Evolutionary conservation across 2,797 vertebrate species (phyloP), one percentile per base, ranked within the genome.

Genomic region (Amblyraja radiata): DNA sequence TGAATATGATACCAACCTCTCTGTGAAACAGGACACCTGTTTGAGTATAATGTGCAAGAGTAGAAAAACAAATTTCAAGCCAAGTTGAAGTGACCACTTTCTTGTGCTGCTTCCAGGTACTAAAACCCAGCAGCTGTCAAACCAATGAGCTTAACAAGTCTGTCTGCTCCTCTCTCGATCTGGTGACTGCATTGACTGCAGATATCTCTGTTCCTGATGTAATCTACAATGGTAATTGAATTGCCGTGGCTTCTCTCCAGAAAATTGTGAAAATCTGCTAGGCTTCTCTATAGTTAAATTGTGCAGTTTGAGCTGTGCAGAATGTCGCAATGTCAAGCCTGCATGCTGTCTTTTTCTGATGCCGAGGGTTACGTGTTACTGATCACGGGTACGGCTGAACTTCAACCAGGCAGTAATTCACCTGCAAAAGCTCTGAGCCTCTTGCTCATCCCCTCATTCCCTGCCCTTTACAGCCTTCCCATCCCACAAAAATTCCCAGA

Each of bases 51-150:
- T 95, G 95, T 94, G 94, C 6, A 94, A 94, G 94, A 95, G 96
- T 96, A 95, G 96, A 95, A 96, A 95, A 95, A 95, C 94, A 94
- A 95, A 95, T 95, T 94, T 95, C 95, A 95, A 94, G 95, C 96
- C 96, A 96, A 96, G 96, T 95, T 96, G 96, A 95, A 96, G 95
- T 94, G 21, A 93, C 93, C 83, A 92, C 18, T 88, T 93, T 93
- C 93, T 76, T 6, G 65, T 11, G 71, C 46, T 88, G n/a, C 71
- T 78, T 61, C 80, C 83, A 90, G 93, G 80, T 76, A 88, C 76
- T 90, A 88, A 74, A 61, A 71, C 9, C 76, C 28, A 86, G 61
- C 93, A 93, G 93, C 83, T 86, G 93, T 71, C 54, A 93, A 93
- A 84, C 83, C 93, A 90, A 90, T 63, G 39, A 77, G 80, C 18